phyloP scores from a whole-genome alignment of 2,113 vertebrate genomes.

The Phocoena phocoena region DNA sequence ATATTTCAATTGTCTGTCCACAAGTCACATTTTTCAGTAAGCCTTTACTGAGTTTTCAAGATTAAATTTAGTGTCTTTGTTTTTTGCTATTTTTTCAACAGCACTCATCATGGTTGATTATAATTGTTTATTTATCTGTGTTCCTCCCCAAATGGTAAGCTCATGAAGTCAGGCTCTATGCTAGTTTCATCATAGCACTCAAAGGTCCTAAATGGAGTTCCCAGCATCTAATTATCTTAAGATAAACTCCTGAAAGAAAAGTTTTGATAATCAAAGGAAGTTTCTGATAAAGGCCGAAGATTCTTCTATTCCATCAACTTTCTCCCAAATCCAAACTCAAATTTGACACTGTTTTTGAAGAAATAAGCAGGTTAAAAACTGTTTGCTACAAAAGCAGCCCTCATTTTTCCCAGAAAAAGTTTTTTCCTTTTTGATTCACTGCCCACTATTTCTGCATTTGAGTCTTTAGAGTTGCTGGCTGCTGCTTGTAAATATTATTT shows the following conservation, averaged over 20 bases:
- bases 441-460: not conserved
- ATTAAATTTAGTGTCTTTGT: not conserved
- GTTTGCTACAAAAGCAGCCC: not conserved
- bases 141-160: not conserved
- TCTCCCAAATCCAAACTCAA: not conserved
- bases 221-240: not conserved
- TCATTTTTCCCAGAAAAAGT: not conserved
- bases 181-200: not conserved
- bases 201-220: not conserved
- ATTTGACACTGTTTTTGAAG: not conserved
- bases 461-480: not conserved
- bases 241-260: not conserved
- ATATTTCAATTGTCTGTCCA: not conserved
- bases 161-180: not conserved
- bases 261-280: not conserved
- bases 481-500: slow-evolving; percentile 29
- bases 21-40: not conserved
- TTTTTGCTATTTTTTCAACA: not conserved
- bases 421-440: not conserved
- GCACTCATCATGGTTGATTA: not conserved
- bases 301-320: not conserved
- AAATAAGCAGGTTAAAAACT: not conserved
- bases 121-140: not conserved
- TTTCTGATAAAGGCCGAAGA: not conserved
- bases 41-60: not conserved